A percentile compares a stretch with the other conserved stretches of the same genome.
phyloP scores from a whole-genome alignment of 2,888 invertebrate species.

The Petrolisthes manimaculis region DNA sequence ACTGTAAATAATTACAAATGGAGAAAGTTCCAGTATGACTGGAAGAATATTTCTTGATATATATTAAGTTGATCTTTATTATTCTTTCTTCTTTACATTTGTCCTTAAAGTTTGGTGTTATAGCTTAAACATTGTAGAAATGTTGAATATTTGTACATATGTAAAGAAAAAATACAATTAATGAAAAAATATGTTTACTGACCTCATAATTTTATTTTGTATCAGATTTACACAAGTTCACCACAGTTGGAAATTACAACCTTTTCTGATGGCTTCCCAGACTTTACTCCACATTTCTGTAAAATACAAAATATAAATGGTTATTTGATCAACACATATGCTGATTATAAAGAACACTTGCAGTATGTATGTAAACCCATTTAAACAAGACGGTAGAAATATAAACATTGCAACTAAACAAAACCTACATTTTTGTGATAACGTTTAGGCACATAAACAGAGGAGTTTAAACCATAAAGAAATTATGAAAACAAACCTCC shows the following conservation, averaged over 20 bases:
- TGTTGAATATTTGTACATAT: conserved; percentile 53
- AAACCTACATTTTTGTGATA: too few relatives aligned
- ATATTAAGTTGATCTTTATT: conserved; percentile 18
- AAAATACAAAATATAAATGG: conserved; percentile 65
- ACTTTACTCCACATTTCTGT: conserved; percentile 82
- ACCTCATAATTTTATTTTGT: neutral
- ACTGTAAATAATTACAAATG: neutral
- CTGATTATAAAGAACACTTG: too few relatives aligned
- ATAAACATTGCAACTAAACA: too few relatives aligned
- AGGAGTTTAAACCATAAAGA: too few relatives aligned
- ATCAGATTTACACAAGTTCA: conserved; percentile 74
- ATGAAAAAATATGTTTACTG: neutral
- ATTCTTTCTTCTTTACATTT: conserved; percentile 33
- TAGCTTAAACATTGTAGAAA: conserved; percentile 21
- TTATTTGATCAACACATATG: neutral
- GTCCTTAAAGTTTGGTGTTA: conserved; percentile 47
- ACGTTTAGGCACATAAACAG: too few relatives aligned
- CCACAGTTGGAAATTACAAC: conserved; percentile 87
- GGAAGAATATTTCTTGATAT: conserved; percentile 19
- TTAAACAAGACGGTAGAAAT: too few relatives aligned
- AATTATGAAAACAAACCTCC: conserved; percentile 73
- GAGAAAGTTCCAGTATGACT: conserved; percentile 2
- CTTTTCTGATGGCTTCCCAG: conserved; percentile 84
- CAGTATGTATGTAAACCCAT: too few relatives aligned
- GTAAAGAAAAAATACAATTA: conserved; percentile 42